These are phyloP conservation scores for Ictalurus furcatus DNA, from an alignment of 2,113 vertebrate species.

Conservation along the genomic window DNA sequence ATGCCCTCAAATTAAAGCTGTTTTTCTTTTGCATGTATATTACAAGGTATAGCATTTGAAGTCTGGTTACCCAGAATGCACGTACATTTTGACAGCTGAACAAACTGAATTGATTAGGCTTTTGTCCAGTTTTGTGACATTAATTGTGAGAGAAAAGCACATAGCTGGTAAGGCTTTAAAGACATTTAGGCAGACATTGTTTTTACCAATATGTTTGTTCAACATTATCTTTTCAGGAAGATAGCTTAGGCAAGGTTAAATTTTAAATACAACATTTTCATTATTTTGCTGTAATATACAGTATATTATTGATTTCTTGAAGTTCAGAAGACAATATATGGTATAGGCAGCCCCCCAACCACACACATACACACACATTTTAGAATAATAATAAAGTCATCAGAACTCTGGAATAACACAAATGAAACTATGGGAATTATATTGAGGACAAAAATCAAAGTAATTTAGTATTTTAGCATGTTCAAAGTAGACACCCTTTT, in stretches of 20 bases:
- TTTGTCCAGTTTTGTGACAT: neutral
- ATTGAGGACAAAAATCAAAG: too few relatives aligned
- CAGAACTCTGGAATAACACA: too few relatives aligned
- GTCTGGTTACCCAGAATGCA: neutral
- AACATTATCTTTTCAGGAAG: neutral
- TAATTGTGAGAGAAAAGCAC: neutral
- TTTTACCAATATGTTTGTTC: neutral
- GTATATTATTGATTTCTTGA: neutral
- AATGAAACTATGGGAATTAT: too few relatives aligned
- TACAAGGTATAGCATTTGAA: neutral
- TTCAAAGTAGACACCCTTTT: too few relatives aligned
- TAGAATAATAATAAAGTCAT: too few relatives aligned
- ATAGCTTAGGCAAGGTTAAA: neutral
- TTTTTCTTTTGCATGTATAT: neutral
- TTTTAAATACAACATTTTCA: neutral
- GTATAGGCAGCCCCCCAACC: neutral
- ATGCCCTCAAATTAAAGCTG: neutral
- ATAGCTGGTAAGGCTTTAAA: neutral
- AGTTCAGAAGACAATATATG: neutral
- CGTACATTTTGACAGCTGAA: neutral
- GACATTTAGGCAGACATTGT: neutral
- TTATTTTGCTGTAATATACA: neutral
- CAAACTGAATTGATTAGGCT: neutral
- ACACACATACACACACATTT: too few relatives aligned
- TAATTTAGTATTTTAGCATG: too few relatives aligned